Conservation (phyloP, 2,888 invertebrate genomes). For the Ophion costatus region DNA sequence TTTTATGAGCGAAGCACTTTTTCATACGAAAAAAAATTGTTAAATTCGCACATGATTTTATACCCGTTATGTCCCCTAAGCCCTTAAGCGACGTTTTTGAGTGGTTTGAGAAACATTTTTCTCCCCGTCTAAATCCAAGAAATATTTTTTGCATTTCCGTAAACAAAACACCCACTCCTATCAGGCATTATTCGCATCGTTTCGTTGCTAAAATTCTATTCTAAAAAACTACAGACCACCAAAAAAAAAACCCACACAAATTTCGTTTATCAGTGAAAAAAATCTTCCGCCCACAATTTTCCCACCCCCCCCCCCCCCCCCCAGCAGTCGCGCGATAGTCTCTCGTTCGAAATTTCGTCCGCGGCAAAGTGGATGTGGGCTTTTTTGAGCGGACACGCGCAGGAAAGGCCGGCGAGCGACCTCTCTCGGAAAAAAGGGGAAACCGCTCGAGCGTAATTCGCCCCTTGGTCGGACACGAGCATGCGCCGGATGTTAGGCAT, state of each 20-base stretch:
- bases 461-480: constrained; percentile 68
- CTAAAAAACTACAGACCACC: not conserved
- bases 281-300: not conserved
- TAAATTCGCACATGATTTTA: too few species aligned
- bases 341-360: not conserved
- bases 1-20: too few species aligned
- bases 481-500: constrained; percentile 81
- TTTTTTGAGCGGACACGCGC: constrained; percentile 35
- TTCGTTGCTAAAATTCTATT: not conserved
- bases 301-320: not conserved
- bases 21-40: too few species aligned
- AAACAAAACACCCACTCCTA: too few species aligned
- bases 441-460: constrained; percentile 65
- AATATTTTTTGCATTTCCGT: too few species aligned
- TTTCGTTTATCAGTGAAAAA: too few species aligned
- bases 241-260: too few species aligned
- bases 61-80: too few species aligned
- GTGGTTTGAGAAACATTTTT: too few species aligned
- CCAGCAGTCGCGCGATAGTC: not conserved
- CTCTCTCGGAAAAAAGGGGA: constrained; percentile 72
- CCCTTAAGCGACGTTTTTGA: too few species aligned
- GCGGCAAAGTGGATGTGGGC: constrained; percentile 44
- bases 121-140: too few species aligned
- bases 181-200: too few species aligned
- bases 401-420: constrained; percentile 73